Conservation (phyloP, 2,797 vertebrate genomes). For the Poeciliopsis infans region DNA sequence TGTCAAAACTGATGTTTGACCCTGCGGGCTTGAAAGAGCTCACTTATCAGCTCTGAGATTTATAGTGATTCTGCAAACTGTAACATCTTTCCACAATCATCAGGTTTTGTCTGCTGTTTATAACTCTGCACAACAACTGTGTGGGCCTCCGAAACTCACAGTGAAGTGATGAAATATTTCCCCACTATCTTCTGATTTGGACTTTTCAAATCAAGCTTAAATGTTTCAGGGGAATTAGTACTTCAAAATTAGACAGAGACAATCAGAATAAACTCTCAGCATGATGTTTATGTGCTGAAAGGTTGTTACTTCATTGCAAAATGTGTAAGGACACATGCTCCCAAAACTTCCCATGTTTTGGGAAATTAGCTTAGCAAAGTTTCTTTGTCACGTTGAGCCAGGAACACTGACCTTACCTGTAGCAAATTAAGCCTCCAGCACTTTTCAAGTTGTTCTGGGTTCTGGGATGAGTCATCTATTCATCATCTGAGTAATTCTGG, state of each 20-base stretch:
- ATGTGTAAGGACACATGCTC: neutral
- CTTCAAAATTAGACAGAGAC: neutral
- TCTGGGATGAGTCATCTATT: neutral
- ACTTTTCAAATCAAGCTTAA: neutral
- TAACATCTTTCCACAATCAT: constrained; percentile 16
- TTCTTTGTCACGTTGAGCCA: neutral
- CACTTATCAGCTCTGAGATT: constrained; percentile 45
- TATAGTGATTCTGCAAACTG: constrained; percentile 28
- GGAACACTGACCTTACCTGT: neutral
- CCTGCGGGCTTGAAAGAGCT: constrained; percentile 32
- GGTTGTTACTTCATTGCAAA: neutral
- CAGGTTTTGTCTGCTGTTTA: neutral
- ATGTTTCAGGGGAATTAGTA: neutral
- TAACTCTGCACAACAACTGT: constrained; percentile 7
- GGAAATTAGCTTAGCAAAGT: neutral
- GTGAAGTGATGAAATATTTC: neutral
- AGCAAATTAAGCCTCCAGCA: neutral
- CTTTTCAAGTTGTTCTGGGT: neutral
- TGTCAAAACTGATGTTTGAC: constrained; percentile 55
- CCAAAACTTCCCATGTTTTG: neutral
- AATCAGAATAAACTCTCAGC: neutral
- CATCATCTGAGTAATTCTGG: neutral
- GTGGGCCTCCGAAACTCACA: neutral
- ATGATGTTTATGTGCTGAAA: neutral
- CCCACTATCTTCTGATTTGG: neutral